Evolutionary conservation across 2,888 invertebrate species (phyloP), one percentile per base, ranked within the genome.

Genomic region (Philaethria dido): DNA sequence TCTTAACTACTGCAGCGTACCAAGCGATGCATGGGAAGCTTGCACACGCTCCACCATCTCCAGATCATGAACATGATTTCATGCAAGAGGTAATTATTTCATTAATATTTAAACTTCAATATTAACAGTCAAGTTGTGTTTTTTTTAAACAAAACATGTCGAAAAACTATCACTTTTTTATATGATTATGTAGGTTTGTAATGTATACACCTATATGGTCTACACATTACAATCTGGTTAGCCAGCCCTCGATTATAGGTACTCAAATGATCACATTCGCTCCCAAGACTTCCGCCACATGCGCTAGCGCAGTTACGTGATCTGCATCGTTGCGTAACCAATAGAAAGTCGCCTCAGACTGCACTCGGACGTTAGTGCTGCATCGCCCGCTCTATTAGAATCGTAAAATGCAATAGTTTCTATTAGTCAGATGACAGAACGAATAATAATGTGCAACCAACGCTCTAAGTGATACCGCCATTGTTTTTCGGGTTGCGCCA

Each of bases 1-100:
- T 98, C 78, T 94, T 98, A 78, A 98, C 98, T 72, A 98, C 98
- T 69, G 98, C 98, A 68, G 98, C 98, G 62, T 98, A 98, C 87
- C 98, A 98, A 84, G 98, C 98, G 74, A 96, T 98, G 89, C 97
- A 98, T 81, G 96, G 97, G 71, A 93, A 92, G 78, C 90, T 92
- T 54, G 84, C 90, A 64, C 89, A 91, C 75, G 82, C 88, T 72
- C 87, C 89, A 68, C 89, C 91, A 62, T 87, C 92, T 59, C 87
- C 92, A 68, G 92, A 89, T 80, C 91, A 88, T 78, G 96, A 97
- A 87, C 95, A 96, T 65, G 97, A 97, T 88, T 97, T 97, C 84
- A 95, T 95, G 84, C 96, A 97, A 93, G 97, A 97, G 95, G 97
- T 97, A 85, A 92, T 89, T 76, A 64, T 65, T 62, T 48, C 45